Base-by-base conservation (phyloP, 2,888 invertebrate species). In the Cyclophora punctaria region DNA sequence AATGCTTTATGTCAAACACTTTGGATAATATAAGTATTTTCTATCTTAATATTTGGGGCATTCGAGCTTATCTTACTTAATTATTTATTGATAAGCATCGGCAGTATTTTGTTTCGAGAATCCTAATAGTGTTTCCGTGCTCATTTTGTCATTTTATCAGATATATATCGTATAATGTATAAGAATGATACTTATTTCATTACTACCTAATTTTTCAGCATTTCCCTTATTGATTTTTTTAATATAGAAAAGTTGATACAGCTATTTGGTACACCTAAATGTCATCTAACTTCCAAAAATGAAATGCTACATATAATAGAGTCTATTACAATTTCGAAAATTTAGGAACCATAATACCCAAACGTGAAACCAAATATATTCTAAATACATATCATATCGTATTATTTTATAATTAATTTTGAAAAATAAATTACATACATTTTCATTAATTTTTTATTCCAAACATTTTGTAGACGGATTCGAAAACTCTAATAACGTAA, bases 301-400 rank as follows among this genome's bases (percentile, higher is more conserved):
- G 76, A 86, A 86, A 81, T 75, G 77, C 84, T 87, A 87, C 83
- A 78, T 82, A 83, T 78, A 84, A 85, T 87, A 88, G 85, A 86
- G 81, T 84, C 84, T 86, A 86, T 87, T 88, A 87, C 85, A 87
- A 85, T 88, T 87, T 88, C 84, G 86, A 88, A 86, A 87, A 88
- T 87, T 88, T 88, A 88, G 88, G 88, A 88, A 88, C 88, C 87
- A 85, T 87, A 88, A 88, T 87, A 88, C 88, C 88, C 86, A 85
- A 87, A 88, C 81, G 81, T 83, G 85, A 78, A 87, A 86, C 84
- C 80, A 67, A 87, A 85, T 71, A 80, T 73, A 73, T 80, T 75
- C 78, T 83, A 83, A 73, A 79, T 82, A 78, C 78, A 82, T 82
- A 71, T 68, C 67, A 63, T 71, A 72, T 80, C 74, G 66, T 37